Evolutionary conservation across 1,140 invertebrate species (phyloP), one percentile per base, ranked within the genome.

Genomic region (Pseudomyrmex flavicornis): DNA sequence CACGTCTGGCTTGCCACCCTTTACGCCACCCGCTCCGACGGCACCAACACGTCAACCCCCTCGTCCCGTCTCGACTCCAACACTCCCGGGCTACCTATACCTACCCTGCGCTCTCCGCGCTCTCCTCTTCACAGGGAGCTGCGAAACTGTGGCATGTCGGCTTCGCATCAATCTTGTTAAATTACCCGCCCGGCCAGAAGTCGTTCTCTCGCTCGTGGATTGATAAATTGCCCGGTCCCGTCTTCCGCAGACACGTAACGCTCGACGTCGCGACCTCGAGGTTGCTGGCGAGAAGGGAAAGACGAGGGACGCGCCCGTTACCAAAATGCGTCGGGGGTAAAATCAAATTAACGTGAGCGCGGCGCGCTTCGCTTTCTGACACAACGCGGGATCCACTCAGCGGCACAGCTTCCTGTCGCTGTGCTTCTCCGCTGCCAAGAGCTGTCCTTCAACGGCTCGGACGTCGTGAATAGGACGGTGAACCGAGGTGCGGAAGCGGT

Each of bases 151-250:
- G 93, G 92, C 93, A 93, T 93, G 93, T 93, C 92, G 93, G 91
- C 91, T 90, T 91, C 89, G 88, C 93, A 94, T 94, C 93, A 94
- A 94, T 94, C 93, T 94, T 94, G 93, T 92, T 93, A 93, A 94
- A 94, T 94, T 94, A 93, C 93, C 93, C 92, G 89, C 91, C 92
- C 87, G 90, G 92, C 91, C 93, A 91, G 89, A 85, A 94, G 93
- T 94, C 92, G 89, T 91, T 92, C 90, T 92, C 90, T 90, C 89
- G 83, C 85, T 90, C 84, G 88, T 88, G 91, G 92, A 93, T 94
- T 94, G 93, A 94, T 94, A 94, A 94, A 94, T 94, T 94, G 92
- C 93, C 90, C 87, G 92, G 93, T 92, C 90, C 87, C 90, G 90
- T 92, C 91, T 91, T 91, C 80, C 89, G 85, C 89, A 92, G 89